phyloP scores from a whole-genome alignment of 2,888 invertebrate genomes.

The Synanthedon myopaeformis region DNA sequence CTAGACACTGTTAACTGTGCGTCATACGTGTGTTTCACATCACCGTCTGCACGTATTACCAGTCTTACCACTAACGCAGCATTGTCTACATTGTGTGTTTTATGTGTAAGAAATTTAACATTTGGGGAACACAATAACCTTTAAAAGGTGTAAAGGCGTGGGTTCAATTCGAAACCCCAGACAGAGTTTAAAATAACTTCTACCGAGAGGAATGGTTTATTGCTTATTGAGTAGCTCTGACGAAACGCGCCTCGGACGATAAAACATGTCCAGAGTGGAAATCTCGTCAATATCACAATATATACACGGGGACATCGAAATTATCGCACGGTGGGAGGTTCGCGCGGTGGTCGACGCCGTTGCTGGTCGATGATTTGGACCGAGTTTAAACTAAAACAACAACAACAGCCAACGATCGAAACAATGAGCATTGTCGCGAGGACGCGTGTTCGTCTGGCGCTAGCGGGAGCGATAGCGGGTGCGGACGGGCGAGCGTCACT shows the following conservation, averaged over 20 bases:
- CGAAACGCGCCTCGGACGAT: slow-evolving; percentile 59
- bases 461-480: slow-evolving; percentile 31
- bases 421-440: slow-evolving; percentile 64
- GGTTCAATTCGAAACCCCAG: slow-evolving; percentile 47
- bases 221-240: slow-evolving; percentile 68
- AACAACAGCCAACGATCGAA: slow-evolving; percentile 60
- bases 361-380: slow-evolving; percentile 33
- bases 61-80: neutral
- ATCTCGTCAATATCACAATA: slow-evolving; percentile 66
- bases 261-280: slow-evolving; percentile 58
- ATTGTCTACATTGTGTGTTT: neutral
- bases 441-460: slow-evolving; percentile 8
- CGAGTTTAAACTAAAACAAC: slow-evolving; percentile 58
- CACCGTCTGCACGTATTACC: neutral
- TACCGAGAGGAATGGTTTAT: slow-evolving; percentile 66
- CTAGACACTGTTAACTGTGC: slow-evolving; percentile 4
- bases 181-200: slow-evolving; percentile 62
- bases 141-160: slow-evolving; percentile 65
- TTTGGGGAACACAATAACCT: slow-evolving; percentile 66
- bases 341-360: slow-evolving; percentile 15
- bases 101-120: slow-evolving; percentile 19
- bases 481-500: slow-evolving; percentile 29
- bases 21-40: neutral
- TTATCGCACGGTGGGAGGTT: slow-evolving; percentile 66
- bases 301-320: slow-evolving; percentile 60